These are phyloP conservation scores for Pangasius sanitwongsei DNA, from an alignment of 2,797 vertebrate genomes.

Conservation along the genomic window DNA sequence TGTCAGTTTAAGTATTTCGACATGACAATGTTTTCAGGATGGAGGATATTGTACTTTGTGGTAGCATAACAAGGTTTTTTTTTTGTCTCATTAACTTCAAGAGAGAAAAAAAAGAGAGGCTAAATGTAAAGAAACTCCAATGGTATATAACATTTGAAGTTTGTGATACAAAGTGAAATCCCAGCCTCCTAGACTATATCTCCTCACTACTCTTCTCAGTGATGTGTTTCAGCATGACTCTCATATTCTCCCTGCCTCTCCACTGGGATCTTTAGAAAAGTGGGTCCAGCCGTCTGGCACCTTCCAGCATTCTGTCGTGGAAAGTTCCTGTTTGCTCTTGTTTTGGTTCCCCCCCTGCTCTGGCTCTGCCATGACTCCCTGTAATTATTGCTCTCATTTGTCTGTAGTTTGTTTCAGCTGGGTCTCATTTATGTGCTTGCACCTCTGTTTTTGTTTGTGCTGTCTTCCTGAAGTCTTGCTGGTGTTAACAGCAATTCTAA, in stretches of 20 bases:
- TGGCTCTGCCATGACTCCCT: background rate
- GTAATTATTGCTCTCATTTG: constrained; percentile 19
- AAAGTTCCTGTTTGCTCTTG: constrained; percentile 35
- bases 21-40: background rate
- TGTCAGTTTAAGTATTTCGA: background rate
- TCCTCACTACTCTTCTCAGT: background rate
- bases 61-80: background rate
- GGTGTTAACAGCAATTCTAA: background rate
- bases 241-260: background rate
- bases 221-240: constrained; percentile 9
- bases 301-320: constrained; percentile 8
- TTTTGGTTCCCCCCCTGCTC: background rate
- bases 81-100: background rate
- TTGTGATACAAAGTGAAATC: background rate
- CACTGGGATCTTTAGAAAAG: constrained; percentile 23
- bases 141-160: too few relatives aligned
- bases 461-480: background rate
- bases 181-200: background rate
- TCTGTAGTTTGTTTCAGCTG: constrained; percentile 13
- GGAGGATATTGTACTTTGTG: background rate
- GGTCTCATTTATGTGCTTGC: constrained; percentile 3
- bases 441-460: constrained; percentile 5
- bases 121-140: too few relatives aligned
- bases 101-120: background rate
- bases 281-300: constrained; percentile 27